phyloP scores from a whole-genome alignment of 2,113 vertebrate species.

The Bathybates hornii region DNA sequence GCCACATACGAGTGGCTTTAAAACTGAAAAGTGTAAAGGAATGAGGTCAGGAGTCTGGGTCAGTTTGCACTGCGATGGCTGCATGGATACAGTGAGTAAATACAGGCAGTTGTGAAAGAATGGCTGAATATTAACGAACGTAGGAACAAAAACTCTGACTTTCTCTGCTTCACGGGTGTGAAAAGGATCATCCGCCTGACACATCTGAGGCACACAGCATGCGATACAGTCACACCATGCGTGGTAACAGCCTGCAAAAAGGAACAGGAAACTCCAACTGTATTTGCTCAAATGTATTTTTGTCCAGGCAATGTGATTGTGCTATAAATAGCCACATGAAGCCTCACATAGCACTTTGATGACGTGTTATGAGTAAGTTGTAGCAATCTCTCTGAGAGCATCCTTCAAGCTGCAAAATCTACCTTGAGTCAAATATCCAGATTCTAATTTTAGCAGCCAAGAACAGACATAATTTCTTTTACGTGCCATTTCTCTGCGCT shows the following conservation, averaged over 20 bases:
- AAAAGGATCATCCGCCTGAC: background rate
- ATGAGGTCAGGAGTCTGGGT: background rate
- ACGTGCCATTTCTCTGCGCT: background rate
- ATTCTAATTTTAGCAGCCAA: background rate
- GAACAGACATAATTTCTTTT: background rate
- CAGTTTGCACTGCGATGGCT: background rate
- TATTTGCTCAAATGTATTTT: constrained; percentile 44
- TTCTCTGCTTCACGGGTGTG: background rate
- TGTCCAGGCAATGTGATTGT: constrained; percentile 21
- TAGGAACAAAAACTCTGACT: background rate
- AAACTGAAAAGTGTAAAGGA: background rate
- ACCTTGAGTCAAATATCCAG: background rate
- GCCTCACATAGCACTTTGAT: constrained; percentile 21
- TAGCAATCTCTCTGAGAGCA: background rate
- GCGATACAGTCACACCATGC: background rate
- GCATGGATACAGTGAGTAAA: background rate
- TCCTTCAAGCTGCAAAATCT: background rate
- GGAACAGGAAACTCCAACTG: constrained; percentile 51
- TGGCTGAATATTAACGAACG: background rate
- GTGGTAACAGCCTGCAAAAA: background rate
- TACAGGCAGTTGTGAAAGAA: background rate
- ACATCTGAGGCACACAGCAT: background rate
- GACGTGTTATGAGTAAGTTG: constrained; percentile 13
- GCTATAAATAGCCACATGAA: constrained; percentile 37
- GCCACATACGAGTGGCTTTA: background rate